Evolutionary conservation across 2,888 invertebrate species (phyloP), one percentile per base, ranked within the genome.

Genomic region (Dyspetes luteomarginatus): DNA sequence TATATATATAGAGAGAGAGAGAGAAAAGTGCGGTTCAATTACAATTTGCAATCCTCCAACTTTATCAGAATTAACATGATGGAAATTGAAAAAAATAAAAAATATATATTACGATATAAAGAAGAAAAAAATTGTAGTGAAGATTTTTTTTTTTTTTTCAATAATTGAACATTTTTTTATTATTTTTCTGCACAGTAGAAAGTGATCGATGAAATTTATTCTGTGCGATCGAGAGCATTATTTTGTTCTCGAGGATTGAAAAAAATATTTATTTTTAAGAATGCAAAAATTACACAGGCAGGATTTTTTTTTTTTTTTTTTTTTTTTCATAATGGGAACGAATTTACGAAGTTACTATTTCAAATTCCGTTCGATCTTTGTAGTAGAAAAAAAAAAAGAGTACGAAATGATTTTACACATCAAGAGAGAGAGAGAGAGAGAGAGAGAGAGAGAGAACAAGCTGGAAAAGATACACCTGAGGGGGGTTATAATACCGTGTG

Each of bases 391-490:
- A 36, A 2, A 12, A 36, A 9, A 36, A 12, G 9, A 36, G 36
- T 2, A 12, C 12, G 12, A 2, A 36, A 36, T 36, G 0, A 12
- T 36, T 36, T 9, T 36, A 12, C 36, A 36, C 36, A 74, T 67
- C 52, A 24, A 24, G 71, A 58, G 72, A 28, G 69, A 69, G 56
- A 30, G 58, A 52, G 52, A 41, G 43, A 68, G 75, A n/a, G 75
- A 56, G 64, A 28, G 41, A 12, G 52, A 41, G 43, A 68, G 75
- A n/a, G 75, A 56, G 64, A 28, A 26, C 7, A 28, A 58, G 50
- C 22, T 45, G 65, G 48, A 62, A 68, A 55, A 45, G 43, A 58
- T 71, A 48, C 26, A 60, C 60, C 26, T 28, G 52, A 71, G 65
- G 48, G 17, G 26, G 60, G 30, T 43, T 79, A 62, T 71, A 67